Percentiles rank a stretch among this genome's conserved stretches.
phyloP scores from a whole-genome alignment of 2,888 invertebrate species.

The Lissonota sp. region DNA sequence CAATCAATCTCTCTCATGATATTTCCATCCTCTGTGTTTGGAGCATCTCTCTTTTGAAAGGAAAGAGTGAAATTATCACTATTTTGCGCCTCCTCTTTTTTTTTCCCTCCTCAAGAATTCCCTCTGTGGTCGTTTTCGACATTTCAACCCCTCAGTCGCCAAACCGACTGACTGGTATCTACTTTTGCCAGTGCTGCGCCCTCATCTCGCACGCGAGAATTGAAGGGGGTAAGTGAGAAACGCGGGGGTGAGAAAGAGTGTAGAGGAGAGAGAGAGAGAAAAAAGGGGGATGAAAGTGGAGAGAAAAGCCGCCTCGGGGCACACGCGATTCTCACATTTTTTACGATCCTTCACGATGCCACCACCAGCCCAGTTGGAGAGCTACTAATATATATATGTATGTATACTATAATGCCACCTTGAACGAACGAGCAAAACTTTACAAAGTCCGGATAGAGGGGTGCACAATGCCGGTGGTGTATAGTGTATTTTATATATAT shows the following conservation, averaged over 20 bases:
- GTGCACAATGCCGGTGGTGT: constrained; percentile 50
- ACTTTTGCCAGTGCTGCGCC: constrained; percentile 47
- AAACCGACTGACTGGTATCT: constrained; percentile 22
- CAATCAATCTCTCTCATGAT: too few species aligned
- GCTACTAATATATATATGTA: constrained; percentile 18
- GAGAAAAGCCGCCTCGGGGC: constrained; percentile 36
- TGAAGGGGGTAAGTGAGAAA: background rate
- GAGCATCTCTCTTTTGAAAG: too few species aligned
- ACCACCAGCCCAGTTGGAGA: constrained; percentile 40
- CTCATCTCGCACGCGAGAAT: constrained; percentile 49
- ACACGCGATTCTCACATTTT: constrained; percentile 69
- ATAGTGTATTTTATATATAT: background rate
- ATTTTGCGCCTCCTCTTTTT: too few species aligned
- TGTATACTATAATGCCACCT: constrained; percentile 3
- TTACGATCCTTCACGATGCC: constrained; percentile 67
- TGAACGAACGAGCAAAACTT: constrained; percentile 61
- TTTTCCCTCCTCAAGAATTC: background rate
- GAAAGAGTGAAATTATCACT: too few species aligned
- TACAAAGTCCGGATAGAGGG: constrained; percentile 64
- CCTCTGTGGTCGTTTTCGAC: constrained; percentile 22
- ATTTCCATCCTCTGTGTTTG: too few species aligned
- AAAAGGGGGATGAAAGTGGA: constrained; percentile 26
- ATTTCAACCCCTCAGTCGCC: constrained; percentile 4
- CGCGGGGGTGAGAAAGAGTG: background rate
- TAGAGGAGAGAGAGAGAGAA: constrained; percentile 37